phyloP scores from a whole-genome alignment of 2,888 invertebrate genomes.

The Melitaea athalia region DNA sequence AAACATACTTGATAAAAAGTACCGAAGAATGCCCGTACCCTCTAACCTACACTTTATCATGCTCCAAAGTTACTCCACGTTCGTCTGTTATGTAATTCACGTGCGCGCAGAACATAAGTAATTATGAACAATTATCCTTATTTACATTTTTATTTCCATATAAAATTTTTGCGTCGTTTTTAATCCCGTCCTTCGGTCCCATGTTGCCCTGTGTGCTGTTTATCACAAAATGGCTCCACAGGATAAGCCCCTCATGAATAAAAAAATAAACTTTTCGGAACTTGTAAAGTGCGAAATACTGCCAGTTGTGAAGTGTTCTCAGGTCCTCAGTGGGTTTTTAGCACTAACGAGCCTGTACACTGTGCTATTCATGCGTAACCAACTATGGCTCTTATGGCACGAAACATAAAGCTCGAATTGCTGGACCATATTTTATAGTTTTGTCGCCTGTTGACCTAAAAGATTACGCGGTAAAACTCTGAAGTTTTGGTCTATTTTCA shows the following conservation, averaged over 20 bases:
- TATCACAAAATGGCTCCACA: constrained; percentile 19
- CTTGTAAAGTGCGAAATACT: constrained; percentile 36
- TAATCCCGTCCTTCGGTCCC: not conserved
- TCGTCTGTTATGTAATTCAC: not conserved
- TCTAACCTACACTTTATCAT: too few relatives aligned
- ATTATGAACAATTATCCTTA: not conserved
- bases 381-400: constrained; percentile 20
- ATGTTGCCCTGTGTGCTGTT: not conserved
- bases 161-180: not conserved
- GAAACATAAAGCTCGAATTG: constrained; percentile 17
- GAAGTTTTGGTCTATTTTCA: constrained; percentile 36
- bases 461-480: constrained; percentile 35
- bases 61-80: not conserved
- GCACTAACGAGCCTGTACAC: constrained; percentile 38
- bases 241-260: constrained; percentile 26
- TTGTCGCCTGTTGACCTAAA: constrained; percentile 41
- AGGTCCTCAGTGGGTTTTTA: constrained; percentile 39
- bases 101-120: not conserved
- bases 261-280: constrained; percentile 29
- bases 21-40: too few relatives aligned
- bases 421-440: constrained; percentile 14
- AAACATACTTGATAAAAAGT: too few relatives aligned
- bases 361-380: constrained; percentile 15
- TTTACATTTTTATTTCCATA: not conserved
- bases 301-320: constrained; percentile 39